Conservation (phyloP, 2,797 vertebrate genomes). For the Sternotherus odoratus region DNA sequence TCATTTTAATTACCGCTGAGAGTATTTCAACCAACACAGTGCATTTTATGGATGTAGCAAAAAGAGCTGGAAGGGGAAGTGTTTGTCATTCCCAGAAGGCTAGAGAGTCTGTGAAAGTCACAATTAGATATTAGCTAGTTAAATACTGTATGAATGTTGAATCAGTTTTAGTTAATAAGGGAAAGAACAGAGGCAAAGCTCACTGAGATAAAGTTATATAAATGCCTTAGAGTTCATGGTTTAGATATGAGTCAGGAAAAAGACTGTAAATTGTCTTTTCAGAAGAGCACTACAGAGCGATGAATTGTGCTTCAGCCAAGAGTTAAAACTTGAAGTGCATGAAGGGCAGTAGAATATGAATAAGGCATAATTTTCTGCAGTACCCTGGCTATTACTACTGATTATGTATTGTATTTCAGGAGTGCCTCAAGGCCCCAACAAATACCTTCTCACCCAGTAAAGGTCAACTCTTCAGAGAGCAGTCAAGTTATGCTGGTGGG, state of each 20-base stretch:
- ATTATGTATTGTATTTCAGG: neutral
- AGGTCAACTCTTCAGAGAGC: fast-evolving
- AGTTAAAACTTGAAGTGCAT: fast-evolving
- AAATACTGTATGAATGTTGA: neutral
- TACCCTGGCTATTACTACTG: neutral
- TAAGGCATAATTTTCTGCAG: neutral
- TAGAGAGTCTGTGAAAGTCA: neutral
- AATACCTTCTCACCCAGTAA: neutral
- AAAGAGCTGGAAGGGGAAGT: neutral
- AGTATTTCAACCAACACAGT: neutral
- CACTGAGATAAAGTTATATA: neutral
- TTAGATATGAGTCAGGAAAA: neutral
- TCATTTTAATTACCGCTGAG: neutral
- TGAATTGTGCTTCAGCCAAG: neutral
- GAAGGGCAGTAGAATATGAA: neutral
- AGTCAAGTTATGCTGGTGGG: neutral
- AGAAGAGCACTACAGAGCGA: neutral
- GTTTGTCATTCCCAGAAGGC: neutral
- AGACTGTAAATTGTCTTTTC: neutral
- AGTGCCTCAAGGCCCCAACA: neutral
- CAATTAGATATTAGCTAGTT: neutral
- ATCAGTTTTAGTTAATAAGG: neutral
- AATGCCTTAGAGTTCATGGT: neutral
- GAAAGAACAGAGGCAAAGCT: neutral
- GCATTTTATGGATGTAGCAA: neutral